A percentile compares a stretch with the other conserved stretches of the same genome.
These are phyloP conservation scores for Alexandromys fortis DNA, from an alignment of 2,113 vertebrate species.

Conservation along the genomic window DNA sequence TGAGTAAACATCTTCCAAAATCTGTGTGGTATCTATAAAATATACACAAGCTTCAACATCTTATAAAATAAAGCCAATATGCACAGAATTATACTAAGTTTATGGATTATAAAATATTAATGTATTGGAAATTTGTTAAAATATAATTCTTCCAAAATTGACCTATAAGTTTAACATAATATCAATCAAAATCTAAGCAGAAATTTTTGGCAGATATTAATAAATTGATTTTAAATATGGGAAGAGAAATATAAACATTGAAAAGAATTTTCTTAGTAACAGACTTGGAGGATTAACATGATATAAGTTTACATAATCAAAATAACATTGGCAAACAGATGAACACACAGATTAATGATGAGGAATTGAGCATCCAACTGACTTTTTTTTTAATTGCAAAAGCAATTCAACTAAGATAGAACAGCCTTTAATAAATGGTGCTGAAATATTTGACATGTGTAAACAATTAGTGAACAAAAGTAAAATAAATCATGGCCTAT, in stretches of 20 bases:
- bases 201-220: neutral
- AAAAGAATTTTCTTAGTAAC: neutral
- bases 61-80: neutral
- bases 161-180: neutral
- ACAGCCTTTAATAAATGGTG: neutral
- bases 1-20: neutral
- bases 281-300: neutral
- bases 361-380: neutral
- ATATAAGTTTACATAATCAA: neutral
- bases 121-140: neutral
- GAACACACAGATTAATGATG: neutral
- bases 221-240: neutral
- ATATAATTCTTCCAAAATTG: neutral
- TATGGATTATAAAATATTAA: neutral
- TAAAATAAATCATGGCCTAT: neutral
- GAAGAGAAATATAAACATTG: neutral
- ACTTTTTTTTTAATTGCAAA: neutral
- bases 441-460: neutral
- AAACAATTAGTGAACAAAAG: neutral
- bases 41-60: neutral
- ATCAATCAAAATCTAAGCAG: neutral
- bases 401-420: neutral
- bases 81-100: neutral
- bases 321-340: neutral
- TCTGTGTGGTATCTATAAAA: neutral